Percentiles rank a stretch among this genome's conserved stretches.
Evolutionary conservation across 1,140 invertebrate species (phyloP).

Genomic region (Luehdorfia chinensis): DNA sequence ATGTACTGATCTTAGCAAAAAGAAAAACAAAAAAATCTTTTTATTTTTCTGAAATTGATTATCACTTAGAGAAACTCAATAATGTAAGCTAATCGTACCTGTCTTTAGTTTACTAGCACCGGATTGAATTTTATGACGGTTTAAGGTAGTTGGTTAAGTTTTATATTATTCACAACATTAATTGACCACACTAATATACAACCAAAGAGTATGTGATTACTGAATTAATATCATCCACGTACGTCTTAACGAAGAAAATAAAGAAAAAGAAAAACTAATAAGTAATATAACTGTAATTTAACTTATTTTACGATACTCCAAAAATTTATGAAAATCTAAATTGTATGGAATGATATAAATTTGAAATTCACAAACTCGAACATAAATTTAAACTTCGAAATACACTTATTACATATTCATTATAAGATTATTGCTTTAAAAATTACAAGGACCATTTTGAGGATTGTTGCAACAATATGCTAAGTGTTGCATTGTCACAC

Average conservation of each 20-base stretch:
- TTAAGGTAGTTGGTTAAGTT: slow-evolving; percentile 17
- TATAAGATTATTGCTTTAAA: neutral
- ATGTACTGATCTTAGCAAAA: too few species aligned
- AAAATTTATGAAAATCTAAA: neutral
- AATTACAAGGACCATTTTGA: neutral
- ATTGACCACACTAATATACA: slow-evolving; percentile 41
- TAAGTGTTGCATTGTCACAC: neutral
- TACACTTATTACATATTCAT: neutral
- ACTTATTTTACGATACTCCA: neutral
- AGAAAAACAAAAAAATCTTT: too few species aligned
- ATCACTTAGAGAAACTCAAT: too few species aligned
- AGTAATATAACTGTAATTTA: neutral
- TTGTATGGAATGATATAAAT: neutral
- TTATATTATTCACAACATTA: slow-evolving; percentile 40
- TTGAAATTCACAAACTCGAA: neutral
- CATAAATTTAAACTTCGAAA: neutral
- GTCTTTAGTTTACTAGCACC: slow-evolving; percentile 32
- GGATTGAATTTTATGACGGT: slow-evolving; percentile 22
- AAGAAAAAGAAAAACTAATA: too few species aligned
- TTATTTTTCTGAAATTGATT: too few species aligned
- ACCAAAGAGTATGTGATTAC: neutral
- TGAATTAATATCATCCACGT: neutral
- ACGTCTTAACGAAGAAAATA: too few species aligned
- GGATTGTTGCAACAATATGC: neutral
- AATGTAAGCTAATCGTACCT: neutral